Base-by-base conservation (phyloP, 2,888 invertebrate species). In the Ormyrus rosae region DNA sequence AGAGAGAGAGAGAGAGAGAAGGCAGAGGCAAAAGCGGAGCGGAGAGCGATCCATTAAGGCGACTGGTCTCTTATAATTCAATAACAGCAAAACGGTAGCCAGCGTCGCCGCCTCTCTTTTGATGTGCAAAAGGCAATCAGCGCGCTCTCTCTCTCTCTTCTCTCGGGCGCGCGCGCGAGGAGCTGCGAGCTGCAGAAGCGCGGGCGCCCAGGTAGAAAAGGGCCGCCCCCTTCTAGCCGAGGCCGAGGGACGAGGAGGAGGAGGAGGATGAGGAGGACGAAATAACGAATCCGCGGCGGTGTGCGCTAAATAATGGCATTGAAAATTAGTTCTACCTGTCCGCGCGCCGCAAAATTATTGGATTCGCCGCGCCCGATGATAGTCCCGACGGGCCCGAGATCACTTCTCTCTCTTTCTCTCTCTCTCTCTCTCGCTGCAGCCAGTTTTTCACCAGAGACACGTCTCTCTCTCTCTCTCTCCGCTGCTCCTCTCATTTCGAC, bases 251-350 rank as follows among this genome's bases (percentile, higher is more conserved):
- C 8, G 34, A 45, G 46, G 48, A 48, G 55, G 19, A 64, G 55
- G 55, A 19, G 19, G 19, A 19, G 19, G 55, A 11, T 34, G 58
- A 11, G 50, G n/a, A 65, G 55, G 10, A 51, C 74, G 64, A 80
- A 80, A 80, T 81, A 81, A 81, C 68, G 34, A 86, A 86, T 86
- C 85, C 85, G 85, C 81, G 86, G 84, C 90, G 90, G 88, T 88
- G 84, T 89, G 87, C 85, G 88, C 87, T 88, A 89, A 89, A 89
- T 90, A 90, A 90, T 90, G 90, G 89, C 90, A 90, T 90, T 90
- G 89, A 90, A 90, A 90, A 90, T 90, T 90, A 89, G 89, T 88
- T 88, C 88, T 88, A 85, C 86, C 84, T 82, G 82, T 80, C 75
- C 53, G 34, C 34, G 34, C 34, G 82, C 86, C 78, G 88, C 84